Conservation (phyloP, 2,797 vertebrate genomes). For the Otus scops region DNA sequence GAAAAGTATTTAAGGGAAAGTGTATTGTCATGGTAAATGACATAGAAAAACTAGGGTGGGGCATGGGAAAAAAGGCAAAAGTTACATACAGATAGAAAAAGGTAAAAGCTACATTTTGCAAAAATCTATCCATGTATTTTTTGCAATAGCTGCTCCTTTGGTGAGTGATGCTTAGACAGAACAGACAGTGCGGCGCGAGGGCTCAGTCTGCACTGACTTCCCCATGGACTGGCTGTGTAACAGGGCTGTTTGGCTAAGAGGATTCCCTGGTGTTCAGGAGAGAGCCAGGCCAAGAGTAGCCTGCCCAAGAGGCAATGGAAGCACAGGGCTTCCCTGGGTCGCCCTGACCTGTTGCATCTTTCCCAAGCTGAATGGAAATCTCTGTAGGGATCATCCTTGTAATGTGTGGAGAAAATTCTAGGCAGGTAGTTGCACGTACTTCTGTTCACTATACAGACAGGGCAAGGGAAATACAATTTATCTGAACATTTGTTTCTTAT, state of each 20-base stretch:
- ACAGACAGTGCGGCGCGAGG: rapidly evolving
- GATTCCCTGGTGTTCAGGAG: not conserved
- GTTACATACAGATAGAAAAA: not conserved
- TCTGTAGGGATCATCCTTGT: not conserved
- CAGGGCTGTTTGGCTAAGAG: not conserved
- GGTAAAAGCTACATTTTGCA: not conserved
- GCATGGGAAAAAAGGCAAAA: not conserved
- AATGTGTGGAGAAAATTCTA: not conserved
- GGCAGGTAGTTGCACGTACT: not conserved
- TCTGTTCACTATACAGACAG: not conserved
- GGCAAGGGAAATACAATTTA: not conserved
- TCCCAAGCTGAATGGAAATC: not conserved
- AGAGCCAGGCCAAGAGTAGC: not conserved
- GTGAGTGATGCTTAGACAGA: not conserved
- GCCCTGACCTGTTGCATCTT: not conserved
- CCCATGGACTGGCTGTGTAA: not conserved
- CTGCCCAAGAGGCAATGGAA: not conserved
- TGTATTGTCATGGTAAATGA: not conserved
- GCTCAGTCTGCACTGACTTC: not conserved
- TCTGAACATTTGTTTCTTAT: not conserved
- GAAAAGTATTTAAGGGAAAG: constrained; percentile 37
- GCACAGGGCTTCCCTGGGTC: not conserved
- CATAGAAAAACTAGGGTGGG: not conserved
- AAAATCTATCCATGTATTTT: not conserved
- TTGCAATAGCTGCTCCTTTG: not conserved